Conservation (phyloP, 2,113 vertebrate genomes). For the Sebastes fasciatus region DNA sequence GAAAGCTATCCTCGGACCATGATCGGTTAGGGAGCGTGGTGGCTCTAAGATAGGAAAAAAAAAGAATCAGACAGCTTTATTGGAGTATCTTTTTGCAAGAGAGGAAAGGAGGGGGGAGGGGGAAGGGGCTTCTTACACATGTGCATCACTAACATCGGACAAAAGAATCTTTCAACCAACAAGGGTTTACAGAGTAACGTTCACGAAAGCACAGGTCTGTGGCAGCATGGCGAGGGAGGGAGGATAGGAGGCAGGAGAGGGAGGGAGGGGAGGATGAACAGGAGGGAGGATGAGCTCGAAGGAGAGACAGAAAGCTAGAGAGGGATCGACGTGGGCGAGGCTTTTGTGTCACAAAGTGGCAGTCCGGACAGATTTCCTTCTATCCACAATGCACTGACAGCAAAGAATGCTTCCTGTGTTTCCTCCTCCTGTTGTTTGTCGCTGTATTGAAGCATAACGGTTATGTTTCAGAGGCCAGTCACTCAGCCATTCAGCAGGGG, state of each 20-base stretch:
- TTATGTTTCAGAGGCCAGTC: conserved; percentile 67
- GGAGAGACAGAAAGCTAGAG: conserved; percentile 55
- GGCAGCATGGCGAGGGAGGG: conserved; percentile 65
- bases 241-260: neutral
- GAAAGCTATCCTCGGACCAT: conserved; percentile 80
- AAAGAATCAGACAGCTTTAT: conserved; percentile 84
- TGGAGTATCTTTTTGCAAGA: conserved; percentile 74
- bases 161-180: conserved; percentile 94
- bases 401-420: conserved; percentile 88
- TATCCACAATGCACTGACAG: conserved; percentile 94
- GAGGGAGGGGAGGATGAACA: conserved; percentile 3
- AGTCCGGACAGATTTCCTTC: conserved; percentile 89
- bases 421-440: conserved; percentile 31
- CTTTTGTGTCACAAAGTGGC: conserved; percentile 85
- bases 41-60: conserved; percentile 84
- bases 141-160: conserved; percentile 96
- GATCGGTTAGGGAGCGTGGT: conserved; percentile 65
- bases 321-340: conserved; percentile 46
- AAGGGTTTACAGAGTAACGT: conserved; percentile 92
- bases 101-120: conserved; percentile 44
- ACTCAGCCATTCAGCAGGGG: conserved; percentile 73
- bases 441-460: conserved; percentile 19
- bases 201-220: conserved; percentile 95
- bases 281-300: conserved; percentile 51
- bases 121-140: conserved; percentile 87